These are phyloP conservation scores for Deroplatys truncata DNA, from an alignment of 2,888 invertebrate species.

Conservation along the genomic window DNA sequence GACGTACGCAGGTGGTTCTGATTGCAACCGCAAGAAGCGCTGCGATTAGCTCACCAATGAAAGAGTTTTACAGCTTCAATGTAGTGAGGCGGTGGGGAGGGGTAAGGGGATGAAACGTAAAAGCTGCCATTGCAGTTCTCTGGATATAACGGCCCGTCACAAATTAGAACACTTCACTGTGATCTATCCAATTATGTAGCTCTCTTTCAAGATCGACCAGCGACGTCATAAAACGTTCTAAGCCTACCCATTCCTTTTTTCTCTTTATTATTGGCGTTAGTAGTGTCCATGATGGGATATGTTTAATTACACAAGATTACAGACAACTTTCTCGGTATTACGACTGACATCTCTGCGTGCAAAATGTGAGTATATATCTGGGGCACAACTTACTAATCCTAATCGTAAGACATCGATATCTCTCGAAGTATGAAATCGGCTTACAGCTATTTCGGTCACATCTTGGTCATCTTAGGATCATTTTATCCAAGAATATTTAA, in stretches of 20 bases:
- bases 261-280: background rate
- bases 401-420: too few species aligned
- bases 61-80: background rate
- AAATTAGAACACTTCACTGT: background rate
- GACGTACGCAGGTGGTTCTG: background rate
- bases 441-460: too few species aligned
- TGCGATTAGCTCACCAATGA: background rate
- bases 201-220: background rate
- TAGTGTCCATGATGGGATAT: background rate
- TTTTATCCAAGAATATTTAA: too few species aligned
- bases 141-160: background rate
- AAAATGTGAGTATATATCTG: background rate
- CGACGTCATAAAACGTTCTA: background rate
- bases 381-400: too few species aligned
- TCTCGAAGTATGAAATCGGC: too few species aligned
- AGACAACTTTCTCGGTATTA: background rate
- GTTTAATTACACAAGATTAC: conserved; percentile 5
- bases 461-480: too few species aligned
- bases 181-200: background rate
- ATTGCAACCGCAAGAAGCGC: background rate
- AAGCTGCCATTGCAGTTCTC: background rate
- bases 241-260: too few species aligned
- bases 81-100: too few species aligned
- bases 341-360: background rate
- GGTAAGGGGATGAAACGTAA: background rate